Evolutionary conservation across 2,888 invertebrate genomes (phyloP).

Genomic region (Phania funesta): DNA sequence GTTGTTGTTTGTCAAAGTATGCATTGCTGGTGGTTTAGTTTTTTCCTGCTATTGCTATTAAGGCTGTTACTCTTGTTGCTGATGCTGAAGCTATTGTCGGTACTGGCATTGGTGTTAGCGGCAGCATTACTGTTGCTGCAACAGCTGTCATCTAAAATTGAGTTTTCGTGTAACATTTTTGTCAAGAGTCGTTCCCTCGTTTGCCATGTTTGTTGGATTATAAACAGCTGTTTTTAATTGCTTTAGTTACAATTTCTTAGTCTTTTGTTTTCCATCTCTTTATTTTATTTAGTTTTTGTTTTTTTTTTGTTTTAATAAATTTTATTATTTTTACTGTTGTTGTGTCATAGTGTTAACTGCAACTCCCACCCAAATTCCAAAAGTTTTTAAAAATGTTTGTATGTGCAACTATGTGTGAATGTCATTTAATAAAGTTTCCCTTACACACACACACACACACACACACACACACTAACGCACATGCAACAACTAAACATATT

Average conservation of each 20-base stretch:
- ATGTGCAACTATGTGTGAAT: background rate
- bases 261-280: background rate
- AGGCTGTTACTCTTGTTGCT: background rate
- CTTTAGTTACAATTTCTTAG: constrained; percentile 56
- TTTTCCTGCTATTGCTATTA: background rate
- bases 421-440: constrained; percentile 51
- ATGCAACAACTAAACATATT: background rate
- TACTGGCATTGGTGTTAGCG: background rate
- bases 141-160: constrained; percentile 66
- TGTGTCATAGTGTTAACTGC: constrained; percentile 4
- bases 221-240: constrained; percentile 68
- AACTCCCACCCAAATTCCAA: constrained; percentile 15
- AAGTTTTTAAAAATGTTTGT: constrained; percentile 1
- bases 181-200: constrained; percentile 39
- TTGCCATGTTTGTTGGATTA: constrained; percentile 62
- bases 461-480: background rate
- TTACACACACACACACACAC: background rate
- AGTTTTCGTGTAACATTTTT: constrained; percentile 64
- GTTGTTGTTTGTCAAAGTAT: constrained; percentile 10
- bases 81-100: constrained; percentile 3
- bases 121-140: constrained; percentile 27
- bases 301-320: background rate
- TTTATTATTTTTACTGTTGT: constrained; percentile 31
- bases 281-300: no score
- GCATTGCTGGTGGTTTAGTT: background rate